Base-by-base conservation (phyloP, 2,888 invertebrate genomes). In the Scotopteryx bipunctaria region DNA sequence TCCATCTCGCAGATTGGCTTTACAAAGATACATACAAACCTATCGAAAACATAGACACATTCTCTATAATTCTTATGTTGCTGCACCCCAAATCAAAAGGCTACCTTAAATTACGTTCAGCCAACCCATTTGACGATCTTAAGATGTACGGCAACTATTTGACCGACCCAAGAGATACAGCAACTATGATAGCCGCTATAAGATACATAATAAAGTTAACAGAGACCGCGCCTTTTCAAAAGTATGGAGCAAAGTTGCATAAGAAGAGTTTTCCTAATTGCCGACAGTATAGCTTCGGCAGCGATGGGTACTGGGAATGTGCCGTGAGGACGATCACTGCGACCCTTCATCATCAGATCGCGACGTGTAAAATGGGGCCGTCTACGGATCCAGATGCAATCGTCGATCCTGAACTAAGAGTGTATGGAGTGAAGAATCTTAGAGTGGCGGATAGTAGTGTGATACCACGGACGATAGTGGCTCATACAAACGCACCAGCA, bases 141-240 rank as follows among this genome's bases (percentile, higher is more conserved):
- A 81, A 92, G 19, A 91, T 96, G 49, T 92, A 94, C 64, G 94
- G 95, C 0, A 94, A 95, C 76, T 96, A 96, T 70, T 91, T 96
- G 58, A 87, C 92, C 1, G 88, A 93, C 38, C 87, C 87, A 4
- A 79, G 91, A 46, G 96, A 96, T 61, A 71, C 92, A 0, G 86
- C 86, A 14, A 89, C 92, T 0, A 76, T 93, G 64, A 74, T 94
- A 35, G 92, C 93, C 51, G 93, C 92, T 3, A 91, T 92, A 61
- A 66, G 81, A 43, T 92, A 93, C 56, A 86, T 92, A 5, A 78
- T 91, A 25, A 88, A 91, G 49, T 70, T 94, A 16, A 85, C 92
- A 0, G 83, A 91, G 31, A 93, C 94, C 0, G 76, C 81, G 3
- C 86, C 93, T 0, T 93, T 94, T 77, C 88, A 87, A 58, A 91